A percentile compares a stretch with the other conserved stretches of the same genome.
These are phyloP conservation scores for Drosophila acutilabella DNA, from an alignment of 2,888 invertebrate species.

Conservation along the genomic window DNA sequence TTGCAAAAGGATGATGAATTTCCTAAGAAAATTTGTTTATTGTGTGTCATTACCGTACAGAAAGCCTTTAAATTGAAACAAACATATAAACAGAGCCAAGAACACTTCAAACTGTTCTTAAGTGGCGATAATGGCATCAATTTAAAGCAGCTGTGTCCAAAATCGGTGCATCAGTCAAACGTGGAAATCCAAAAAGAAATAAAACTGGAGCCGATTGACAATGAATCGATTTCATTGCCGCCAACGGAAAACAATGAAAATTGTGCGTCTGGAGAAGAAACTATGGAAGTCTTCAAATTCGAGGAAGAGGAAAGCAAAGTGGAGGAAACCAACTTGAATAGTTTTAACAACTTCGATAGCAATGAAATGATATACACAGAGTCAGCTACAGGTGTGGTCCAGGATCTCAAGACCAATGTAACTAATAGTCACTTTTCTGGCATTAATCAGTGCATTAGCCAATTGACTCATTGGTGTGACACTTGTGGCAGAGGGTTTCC, in stretches of 20 bases:
- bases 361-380: background rate
- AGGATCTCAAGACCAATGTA: background rate
- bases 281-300: background rate
- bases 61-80: conserved; percentile 72
- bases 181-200: background rate
- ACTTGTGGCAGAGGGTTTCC: conserved; percentile 3
- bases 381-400: background rate
- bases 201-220: background rate
- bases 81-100: conserved; percentile 70
- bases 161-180: background rate
- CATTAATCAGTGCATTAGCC: background rate
- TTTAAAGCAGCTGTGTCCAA: no score
- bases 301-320: background rate
- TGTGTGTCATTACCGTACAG: conserved; percentile 61
- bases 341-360: no score
- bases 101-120: conserved; percentile 24
- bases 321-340: background rate
- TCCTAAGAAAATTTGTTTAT: conserved; percentile 71
- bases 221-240: background rate
- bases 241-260: background rate
- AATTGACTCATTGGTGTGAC: background rate
- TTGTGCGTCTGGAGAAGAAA: background rate
- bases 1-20: conserved; percentile 39
- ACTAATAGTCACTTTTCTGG: background rate
- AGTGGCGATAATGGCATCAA: background rate